phyloP scores from a whole-genome alignment of 2,888 invertebrate species.

The Sinohyriopsis cumingii region DNA sequence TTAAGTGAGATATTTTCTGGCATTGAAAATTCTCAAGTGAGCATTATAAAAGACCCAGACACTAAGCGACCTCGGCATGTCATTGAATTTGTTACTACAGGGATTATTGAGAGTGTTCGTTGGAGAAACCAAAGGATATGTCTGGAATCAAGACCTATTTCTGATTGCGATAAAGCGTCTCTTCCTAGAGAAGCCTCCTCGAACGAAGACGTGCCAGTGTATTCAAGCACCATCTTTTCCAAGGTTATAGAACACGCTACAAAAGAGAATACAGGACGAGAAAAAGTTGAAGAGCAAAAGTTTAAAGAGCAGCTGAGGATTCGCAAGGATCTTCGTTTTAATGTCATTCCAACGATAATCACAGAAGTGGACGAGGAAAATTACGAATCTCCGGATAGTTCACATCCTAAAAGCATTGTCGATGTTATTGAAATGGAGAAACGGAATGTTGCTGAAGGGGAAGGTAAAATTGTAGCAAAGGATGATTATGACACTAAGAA shows the following conservation, averaged over 20 bases:
- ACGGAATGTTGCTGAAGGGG: background rate
- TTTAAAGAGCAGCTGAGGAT: constrained; percentile 13
- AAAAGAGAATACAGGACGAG: constrained; percentile 27
- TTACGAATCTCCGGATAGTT: constrained; percentile 21
- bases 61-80: constrained; percentile 24
- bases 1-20: constrained; percentile 48
- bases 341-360: constrained; percentile 40
- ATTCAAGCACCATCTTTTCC: constrained; percentile 42
- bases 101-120: constrained; percentile 38
- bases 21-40: constrained; percentile 39
- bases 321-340: constrained; percentile 47
- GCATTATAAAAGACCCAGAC: constrained; percentile 39
- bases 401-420: background rate
- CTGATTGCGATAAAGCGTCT: constrained; percentile 5
- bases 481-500: too few relatives aligned
- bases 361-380: constrained; percentile 30
- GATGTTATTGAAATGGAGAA: constrained; percentile 2
- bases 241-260: constrained; percentile 47
- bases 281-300: constrained; percentile 16
- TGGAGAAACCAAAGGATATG: constrained; percentile 44
- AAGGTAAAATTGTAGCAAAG: too few relatives aligned
- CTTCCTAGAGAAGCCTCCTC: constrained; percentile 1
- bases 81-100: constrained; percentile 31
- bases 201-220: constrained; percentile 32
- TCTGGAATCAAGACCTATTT: constrained; percentile 42